These are phyloP conservation scores for Drosophila erecta DNA, from an alignment of 1,140 invertebrate species.

Conservation along the genomic window DNA sequence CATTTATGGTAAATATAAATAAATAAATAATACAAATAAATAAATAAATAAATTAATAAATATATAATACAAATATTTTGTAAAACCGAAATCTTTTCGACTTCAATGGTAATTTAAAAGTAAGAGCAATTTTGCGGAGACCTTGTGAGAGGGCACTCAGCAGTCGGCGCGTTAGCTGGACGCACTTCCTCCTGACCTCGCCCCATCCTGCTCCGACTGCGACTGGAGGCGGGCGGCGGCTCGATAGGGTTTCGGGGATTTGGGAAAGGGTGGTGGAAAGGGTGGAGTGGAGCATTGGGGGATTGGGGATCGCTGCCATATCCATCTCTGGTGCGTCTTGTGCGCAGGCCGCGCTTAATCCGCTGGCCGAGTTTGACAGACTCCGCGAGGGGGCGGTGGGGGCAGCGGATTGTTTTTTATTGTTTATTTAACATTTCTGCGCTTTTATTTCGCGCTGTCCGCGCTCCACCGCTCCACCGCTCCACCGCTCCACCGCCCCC, in stretches of 20 bases:
- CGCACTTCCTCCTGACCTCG: constrained; percentile 4
- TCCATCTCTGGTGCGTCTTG: constrained; percentile 34
- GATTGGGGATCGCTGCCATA: constrained; percentile 32
- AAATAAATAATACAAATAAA: too few relatives aligned
- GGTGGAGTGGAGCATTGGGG: too few relatives aligned
- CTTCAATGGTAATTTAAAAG: too few relatives aligned
- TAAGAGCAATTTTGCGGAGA: too few relatives aligned
- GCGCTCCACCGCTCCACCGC: not conserved
- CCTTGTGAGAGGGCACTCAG: not conserved
- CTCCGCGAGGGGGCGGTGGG: constrained; percentile 3
- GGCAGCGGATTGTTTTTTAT: constrained; percentile 47
- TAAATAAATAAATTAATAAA: too few relatives aligned
- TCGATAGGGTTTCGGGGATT: not conserved
- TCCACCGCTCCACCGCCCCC: not conserved
- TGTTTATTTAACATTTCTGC: constrained; percentile 80
- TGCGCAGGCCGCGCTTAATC: constrained; percentile 26
- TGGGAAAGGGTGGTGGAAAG: not conserved
- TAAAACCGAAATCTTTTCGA: too few relatives aligned
- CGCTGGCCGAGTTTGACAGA: constrained; percentile 54
- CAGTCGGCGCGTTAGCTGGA: not conserved
- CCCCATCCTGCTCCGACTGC: not conserved
- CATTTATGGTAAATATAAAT: too few relatives aligned
- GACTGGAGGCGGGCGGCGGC: not conserved
- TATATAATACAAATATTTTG: too few relatives aligned
- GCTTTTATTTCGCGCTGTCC: constrained; percentile 59